Evolutionary conservation across 2,113 vertebrate species (phyloP), one percentile per base, ranked within the genome.

Genomic region (Myrmophylax atrothorax): DNA sequence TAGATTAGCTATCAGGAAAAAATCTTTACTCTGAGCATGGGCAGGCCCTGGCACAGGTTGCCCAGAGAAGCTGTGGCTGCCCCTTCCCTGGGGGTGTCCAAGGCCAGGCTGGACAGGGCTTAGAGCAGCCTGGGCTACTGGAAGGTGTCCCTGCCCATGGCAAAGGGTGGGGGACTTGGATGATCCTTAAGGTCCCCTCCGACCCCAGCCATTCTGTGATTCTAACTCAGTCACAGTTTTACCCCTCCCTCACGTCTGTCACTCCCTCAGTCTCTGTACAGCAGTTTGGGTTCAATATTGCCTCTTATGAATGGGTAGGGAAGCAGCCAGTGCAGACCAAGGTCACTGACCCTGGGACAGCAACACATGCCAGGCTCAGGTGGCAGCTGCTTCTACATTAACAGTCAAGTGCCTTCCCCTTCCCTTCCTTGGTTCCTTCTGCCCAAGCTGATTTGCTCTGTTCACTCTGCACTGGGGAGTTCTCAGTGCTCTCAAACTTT

Each of bases 321-420:
- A 42, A 50, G 14, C 6, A 4, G 4, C 12, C 38, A 59, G 24
- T 24, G 46, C 52, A 49, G 66, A n/a, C 23, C 5, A 10, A 59
- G 64, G 40, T 38, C 56, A 37, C 29, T 25, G 42, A 35, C 35
- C 29, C 59, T 62, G 55, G 23, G 47, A 22, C 0, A 56, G 22
- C 26, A 29, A 4, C 2, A 10, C 0, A 4, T 0, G 0, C 28
- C 26, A 19, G 18, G 5, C 23, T 52, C 2, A 6, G 19, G 16
- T 25, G 40, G 11, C 12, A 63, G 23, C 40, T 72, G 2, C 62
- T 56, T 49, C 35, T 25, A 26, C 0, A 3, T 7, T 5, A 7
- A 10, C 22, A 73, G 26, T 12, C 4, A 69, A 85, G 38, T 18
- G 17, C n/a, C 25, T 40, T 62, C 17, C 35, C 35, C 6, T 69